These are phyloP conservation scores for Drosophila barbarae DNA, from an alignment of 2,888 invertebrate genomes.

Conservation along the genomic window DNA sequence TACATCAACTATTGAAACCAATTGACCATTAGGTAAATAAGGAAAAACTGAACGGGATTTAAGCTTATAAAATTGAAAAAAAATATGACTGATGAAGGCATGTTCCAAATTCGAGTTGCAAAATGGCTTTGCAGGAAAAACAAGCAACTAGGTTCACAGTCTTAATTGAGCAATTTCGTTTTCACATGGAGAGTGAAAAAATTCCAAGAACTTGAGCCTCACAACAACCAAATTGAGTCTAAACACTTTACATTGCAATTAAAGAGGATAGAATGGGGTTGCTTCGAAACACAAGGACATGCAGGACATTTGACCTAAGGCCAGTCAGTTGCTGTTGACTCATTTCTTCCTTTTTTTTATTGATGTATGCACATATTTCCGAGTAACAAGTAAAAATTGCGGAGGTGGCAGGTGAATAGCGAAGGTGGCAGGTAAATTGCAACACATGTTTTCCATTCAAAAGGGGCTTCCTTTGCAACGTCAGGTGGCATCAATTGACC, in stretches of 20 bases:
- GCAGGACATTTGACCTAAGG: constrained; percentile 23
- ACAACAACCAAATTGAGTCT: constrained; percentile 55
- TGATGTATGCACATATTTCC: neutral
- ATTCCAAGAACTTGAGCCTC: constrained; percentile 24
- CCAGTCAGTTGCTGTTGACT: constrained; percentile 16
- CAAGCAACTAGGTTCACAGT: constrained; percentile 14
- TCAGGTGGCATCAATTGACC: constrained; percentile 20
- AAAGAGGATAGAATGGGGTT: constrained; percentile 35
- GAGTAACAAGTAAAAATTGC: constrained; percentile 1
- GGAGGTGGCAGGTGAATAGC: neutral
- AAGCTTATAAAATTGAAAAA: neutral
- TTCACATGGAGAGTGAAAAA: constrained; percentile 1
- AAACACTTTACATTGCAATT: constrained; percentile 69
- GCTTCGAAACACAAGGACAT: constrained; percentile 1
- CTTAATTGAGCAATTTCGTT: constrained; percentile 57
- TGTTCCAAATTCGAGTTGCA: constrained; percentile 31
- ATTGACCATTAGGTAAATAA: no score
- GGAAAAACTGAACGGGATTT: neutral
- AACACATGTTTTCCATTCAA: constrained; percentile 5
- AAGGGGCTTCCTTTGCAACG: neutral
- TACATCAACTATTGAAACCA: neutral
- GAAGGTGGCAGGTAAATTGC: constrained; percentile 2
- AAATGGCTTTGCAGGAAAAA: constrained; percentile 11
- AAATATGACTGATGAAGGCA: constrained; percentile 17
- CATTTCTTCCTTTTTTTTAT: constrained; percentile 1